A percentile compares a stretch with the other conserved stretches of the same genome.
Evolutionary conservation across 1,140 invertebrate species (phyloP).

Genomic region (Bombus confusus): DNA sequence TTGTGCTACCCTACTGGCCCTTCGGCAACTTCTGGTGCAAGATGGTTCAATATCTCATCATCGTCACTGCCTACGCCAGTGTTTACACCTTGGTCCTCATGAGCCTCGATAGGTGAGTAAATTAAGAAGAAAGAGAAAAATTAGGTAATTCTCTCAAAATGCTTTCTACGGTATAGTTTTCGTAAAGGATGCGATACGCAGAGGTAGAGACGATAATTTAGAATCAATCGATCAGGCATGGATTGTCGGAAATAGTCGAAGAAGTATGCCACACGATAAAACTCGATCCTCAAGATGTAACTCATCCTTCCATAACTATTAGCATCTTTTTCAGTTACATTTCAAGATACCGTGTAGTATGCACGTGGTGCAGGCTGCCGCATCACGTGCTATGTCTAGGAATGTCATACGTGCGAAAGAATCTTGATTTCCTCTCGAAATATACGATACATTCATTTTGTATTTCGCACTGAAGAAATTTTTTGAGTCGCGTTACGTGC

Average conservation of each 20-base stretch:
- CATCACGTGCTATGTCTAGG: neutral
- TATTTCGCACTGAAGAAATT: neutral
- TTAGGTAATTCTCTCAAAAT: neutral
- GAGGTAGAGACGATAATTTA: neutral
- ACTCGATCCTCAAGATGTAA: neutral
- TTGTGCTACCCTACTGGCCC: slow-evolving; percentile 93
- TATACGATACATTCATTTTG: slow-evolving; percentile 1
- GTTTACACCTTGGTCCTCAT: slow-evolving; percentile 97
- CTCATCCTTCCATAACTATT: slow-evolving; percentile 9
- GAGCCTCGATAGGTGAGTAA: slow-evolving; percentile 91
- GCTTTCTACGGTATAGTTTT: no score
- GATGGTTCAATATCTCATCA: slow-evolving; percentile 91
- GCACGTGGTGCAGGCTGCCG: neutral
- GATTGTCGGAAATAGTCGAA: neutral
- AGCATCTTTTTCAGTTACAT: slow-evolving; percentile 23
- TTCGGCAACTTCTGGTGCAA: slow-evolving; percentile 96
- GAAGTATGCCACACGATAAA: neutral
- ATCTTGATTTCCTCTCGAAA: neutral
- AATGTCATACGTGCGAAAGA: slow-evolving; percentile 6
- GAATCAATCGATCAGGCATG: neutral
- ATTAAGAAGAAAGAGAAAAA: neutral
- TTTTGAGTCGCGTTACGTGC: neutral
- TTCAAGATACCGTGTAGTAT: neutral
- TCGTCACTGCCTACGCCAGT: slow-evolving; percentile 95
- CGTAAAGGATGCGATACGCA: no score